Evolutionary conservation across 2,888 invertebrate species (phyloP), one percentile per base, ranked within the genome.

Genomic region (Diloba caeruleocephala): DNA sequence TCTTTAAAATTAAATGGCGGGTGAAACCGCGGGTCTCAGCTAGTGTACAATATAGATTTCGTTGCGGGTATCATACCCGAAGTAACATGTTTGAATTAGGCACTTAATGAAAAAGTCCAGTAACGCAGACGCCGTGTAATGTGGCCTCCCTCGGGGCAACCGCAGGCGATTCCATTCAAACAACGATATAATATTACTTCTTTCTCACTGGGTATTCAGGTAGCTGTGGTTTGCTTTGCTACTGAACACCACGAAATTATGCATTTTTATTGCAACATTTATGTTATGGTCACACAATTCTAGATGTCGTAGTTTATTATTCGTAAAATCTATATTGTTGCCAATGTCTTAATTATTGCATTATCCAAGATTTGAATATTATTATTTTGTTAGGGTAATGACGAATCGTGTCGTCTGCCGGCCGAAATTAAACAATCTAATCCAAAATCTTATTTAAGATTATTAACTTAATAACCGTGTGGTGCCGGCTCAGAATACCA

Each of bases 161-260:
- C 69, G 58, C 64, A 52, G 39, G 63, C 38, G 42, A 54, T 48
- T 41, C 31, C 25, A 54, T 53, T 68, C 45, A 33, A 59, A 57
- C n/a, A n/a, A n/a, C 44, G 53, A 64, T 58, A 59, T 36, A 48
- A 41, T 39, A 31, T 39, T 25, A 48, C 32, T 38, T 55, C 44
- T 63, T 60, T 64, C 54, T 52, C 51, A 53, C 29, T 12, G 42
- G 38, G 15, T 32, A 34, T 38, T 60, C 54, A 28, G 32, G 54
- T 65, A 60, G 60, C 60, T 42, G 70, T 49, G 72, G 74, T 67
- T 55, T 58, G 61, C 39, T 55, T 64, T 53, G 51, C 62, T 61
- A 52, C 62, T 60, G 55, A 61, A 65, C 62, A 67, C 44, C 28
- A 43, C 32, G 56, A 43, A 43, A 46, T 57, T 60, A 46, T 29